These are phyloP conservation scores for Bemisia tabaci DNA, from an alignment of 1,140 invertebrate species.

Conservation along the genomic window DNA sequence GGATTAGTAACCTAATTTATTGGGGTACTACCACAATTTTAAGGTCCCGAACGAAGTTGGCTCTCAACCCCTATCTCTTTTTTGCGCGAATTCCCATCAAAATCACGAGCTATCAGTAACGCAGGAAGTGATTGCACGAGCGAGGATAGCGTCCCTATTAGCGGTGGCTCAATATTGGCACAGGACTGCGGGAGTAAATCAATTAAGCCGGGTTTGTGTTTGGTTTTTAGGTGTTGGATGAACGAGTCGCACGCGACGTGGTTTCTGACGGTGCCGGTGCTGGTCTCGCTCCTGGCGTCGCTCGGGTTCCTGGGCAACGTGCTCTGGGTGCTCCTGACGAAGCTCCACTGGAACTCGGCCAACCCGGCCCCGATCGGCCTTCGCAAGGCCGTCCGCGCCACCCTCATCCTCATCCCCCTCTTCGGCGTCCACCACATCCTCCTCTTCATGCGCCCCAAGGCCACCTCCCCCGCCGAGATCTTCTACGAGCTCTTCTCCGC, in stretches of 20 bases:
- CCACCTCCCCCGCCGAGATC: slow-evolving; percentile 49
- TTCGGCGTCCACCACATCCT: slow-evolving; percentile 76
- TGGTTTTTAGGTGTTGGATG: slow-evolving; percentile 64
- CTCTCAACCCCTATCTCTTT: too few species aligned
- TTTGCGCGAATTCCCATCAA: too few species aligned
- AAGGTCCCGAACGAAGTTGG: too few species aligned
- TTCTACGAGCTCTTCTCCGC: slow-evolving; percentile 74
- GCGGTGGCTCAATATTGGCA: too few species aligned
- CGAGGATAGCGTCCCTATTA: too few species aligned
- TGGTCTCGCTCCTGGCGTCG: slow-evolving; percentile 65
- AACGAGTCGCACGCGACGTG: slow-evolving; percentile 50
- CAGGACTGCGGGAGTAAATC: too few species aligned
- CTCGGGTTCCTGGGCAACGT: slow-evolving; percentile 66
- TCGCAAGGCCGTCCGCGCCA: slow-evolving; percentile 47
- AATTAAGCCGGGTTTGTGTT: too few species aligned
- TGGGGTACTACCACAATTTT: too few species aligned
- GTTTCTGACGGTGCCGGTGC: slow-evolving; percentile 62
- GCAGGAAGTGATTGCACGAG: too few species aligned
- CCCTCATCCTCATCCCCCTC: slow-evolving; percentile 61
- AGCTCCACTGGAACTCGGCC: slow-evolving; percentile 40
- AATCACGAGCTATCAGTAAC: too few species aligned
- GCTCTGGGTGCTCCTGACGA: slow-evolving; percentile 52
- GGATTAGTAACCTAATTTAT: too few species aligned
- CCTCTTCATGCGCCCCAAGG: slow-evolving; percentile 66
- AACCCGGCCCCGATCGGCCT: slow-evolving; percentile 32